A percentile compares a stretch with the other conserved stretches of the same genome.
These are phyloP conservation scores for Microcebus lehilahytsara DNA, from an alignment of 2,113 vertebrate genomes.

Conservation along the genomic window DNA sequence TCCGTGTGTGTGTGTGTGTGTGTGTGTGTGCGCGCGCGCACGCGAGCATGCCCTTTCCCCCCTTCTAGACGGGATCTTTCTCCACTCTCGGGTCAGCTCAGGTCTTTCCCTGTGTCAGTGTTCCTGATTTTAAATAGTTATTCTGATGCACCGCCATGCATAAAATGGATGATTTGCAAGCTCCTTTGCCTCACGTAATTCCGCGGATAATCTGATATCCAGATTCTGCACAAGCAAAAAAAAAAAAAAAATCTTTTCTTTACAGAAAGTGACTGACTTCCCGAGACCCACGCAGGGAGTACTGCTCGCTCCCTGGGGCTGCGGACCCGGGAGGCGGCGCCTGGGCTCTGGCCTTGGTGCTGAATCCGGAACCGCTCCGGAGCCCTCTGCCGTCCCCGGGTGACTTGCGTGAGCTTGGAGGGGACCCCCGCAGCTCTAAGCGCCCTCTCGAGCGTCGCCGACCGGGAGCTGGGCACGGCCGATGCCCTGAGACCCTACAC, in stretches of 20 bases:
- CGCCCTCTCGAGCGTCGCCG: background rate
- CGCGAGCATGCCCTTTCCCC: background rate
- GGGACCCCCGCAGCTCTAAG: background rate
- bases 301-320: accelerated
- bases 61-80: background rate
- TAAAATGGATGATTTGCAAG: background rate
- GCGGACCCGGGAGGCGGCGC: accelerated
- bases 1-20: background rate
- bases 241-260: background rate
- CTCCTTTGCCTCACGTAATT: background rate
- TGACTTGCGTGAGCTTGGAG: background rate
- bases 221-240: background rate
- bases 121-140: background rate
- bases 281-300: background rate
- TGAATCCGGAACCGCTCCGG: constrained; percentile 14
- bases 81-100: background rate
- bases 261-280: background rate
- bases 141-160: background rate
- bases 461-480: background rate
- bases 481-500: background rate
- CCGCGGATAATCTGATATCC: background rate
- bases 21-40: background rate
- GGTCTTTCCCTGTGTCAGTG: background rate
- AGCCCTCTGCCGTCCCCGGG: background rate
- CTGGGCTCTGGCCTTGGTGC: constrained; percentile 76